Conservation (phyloP, 2,797 vertebrate genomes). For the Tachyglossus aculeatus region DNA sequence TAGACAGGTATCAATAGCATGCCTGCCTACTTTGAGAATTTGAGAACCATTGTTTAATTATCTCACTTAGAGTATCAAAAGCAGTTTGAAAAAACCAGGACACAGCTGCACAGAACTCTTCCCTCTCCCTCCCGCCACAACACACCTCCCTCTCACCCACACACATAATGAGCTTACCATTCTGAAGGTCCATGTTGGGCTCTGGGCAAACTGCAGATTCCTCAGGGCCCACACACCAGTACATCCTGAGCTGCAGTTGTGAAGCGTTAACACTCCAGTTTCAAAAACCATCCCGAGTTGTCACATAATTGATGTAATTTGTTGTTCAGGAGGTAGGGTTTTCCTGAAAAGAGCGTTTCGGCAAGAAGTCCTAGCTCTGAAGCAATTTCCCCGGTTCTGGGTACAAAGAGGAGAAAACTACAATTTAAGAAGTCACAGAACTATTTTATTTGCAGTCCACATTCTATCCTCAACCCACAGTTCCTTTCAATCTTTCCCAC, state of each 20-base stretch:
- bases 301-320: not conserved
- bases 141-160: no score
- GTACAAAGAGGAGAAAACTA: not conserved
- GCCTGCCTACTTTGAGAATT: no score
- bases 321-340: rapidly evolving
- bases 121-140: no score
- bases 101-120: no score
- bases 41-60: no score
- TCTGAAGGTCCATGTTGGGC: slow-evolving; percentile 74
- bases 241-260: slow-evolving; percentile 78
- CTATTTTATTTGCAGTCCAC: no score
- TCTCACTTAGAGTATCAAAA: no score
- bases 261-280: slow-evolving; percentile 53
- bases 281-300: not conserved
- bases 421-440: not conserved
- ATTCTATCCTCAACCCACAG: no score
- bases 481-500: no score
- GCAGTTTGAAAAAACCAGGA: no score
- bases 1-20: no score
- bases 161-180: slow-evolving; percentile 72
- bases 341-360: not conserved
- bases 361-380: not conserved
- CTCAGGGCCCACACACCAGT: slow-evolving; percentile 87
- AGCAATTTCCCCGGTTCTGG: slow-evolving; percentile 9
- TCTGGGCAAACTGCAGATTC: slow-evolving; percentile 68